Evolutionary conservation across 2,113 vertebrate genomes (phyloP).

Genomic region (Atractosteus spatula): DNA sequence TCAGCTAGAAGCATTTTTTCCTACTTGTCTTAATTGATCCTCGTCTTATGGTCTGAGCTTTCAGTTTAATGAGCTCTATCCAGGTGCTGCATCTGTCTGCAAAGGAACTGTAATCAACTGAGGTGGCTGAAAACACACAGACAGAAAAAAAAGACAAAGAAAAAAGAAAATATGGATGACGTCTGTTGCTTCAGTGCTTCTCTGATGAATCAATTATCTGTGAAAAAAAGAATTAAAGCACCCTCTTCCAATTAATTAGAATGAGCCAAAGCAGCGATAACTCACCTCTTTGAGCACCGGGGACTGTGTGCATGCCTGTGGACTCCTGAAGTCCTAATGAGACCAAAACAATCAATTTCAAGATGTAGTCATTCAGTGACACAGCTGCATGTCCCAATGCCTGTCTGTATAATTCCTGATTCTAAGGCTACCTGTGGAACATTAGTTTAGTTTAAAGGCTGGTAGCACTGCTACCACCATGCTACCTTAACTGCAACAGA

Average conservation of each 20-base stretch:
- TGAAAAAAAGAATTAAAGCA: slow-evolving; percentile 63
- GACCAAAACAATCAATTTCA: slow-evolving; percentile 48
- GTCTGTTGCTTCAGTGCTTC: slow-evolving; percentile 66
- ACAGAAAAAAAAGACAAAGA: slow-evolving; percentile 73
- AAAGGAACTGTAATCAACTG: slow-evolving; percentile 99
- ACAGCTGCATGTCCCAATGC: background rate
- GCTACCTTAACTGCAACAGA: too few species aligned
- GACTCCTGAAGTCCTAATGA: slow-evolving; percentile 75
- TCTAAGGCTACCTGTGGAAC: slow-evolving; percentile 6
- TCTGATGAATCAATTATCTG: slow-evolving; percentile 69
- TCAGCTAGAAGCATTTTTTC: slow-evolving; percentile 86
- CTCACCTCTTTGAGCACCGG: slow-evolving; percentile 83
- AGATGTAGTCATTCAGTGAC: background rate
- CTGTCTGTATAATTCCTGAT: background rate
- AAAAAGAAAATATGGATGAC: slow-evolving; percentile 81
- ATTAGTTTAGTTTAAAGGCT: too few species aligned
- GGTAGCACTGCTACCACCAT: too few species aligned
- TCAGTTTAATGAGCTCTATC: slow-evolving; percentile 99
- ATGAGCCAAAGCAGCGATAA: slow-evolving; percentile 47
- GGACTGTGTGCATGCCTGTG: slow-evolving; percentile 68
- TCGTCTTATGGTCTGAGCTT: slow-evolving; percentile 99
- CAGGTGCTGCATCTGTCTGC: slow-evolving; percentile 99
- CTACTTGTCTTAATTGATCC: slow-evolving; percentile 99
- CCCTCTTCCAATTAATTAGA: slow-evolving; percentile 13
- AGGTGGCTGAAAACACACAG: slow-evolving; percentile 86